phyloP scores from a whole-genome alignment of 2,888 invertebrate species.

The Eilema depressum region DNA sequence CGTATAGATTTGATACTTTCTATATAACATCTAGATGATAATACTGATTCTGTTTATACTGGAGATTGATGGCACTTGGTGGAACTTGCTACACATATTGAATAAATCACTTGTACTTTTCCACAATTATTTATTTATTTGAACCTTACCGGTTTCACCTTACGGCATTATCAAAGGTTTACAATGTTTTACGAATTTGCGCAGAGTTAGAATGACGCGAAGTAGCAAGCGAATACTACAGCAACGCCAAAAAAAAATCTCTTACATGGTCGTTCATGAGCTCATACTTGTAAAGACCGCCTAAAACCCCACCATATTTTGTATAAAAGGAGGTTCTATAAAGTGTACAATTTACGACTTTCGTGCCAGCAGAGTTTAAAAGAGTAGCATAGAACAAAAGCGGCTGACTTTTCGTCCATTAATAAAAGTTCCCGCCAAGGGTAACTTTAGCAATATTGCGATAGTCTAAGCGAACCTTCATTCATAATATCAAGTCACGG shows the following conservation, averaged over 20 bases:
- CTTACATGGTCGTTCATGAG: background rate
- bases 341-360: constrained; percentile 68
- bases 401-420: constrained; percentile 62
- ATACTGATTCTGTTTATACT: too few relatives aligned
- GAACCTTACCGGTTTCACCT: too few relatives aligned
- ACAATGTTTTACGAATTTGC: too few relatives aligned
- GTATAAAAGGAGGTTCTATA: constrained; percentile 49
- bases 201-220: background rate
- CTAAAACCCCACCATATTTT: constrained; percentile 10
- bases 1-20: too few relatives aligned
- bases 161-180: too few relatives aligned
- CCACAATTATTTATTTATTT: too few relatives aligned
- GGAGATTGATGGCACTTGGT: too few relatives aligned
- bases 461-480: constrained; percentile 65
- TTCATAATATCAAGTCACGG: constrained; percentile 58
- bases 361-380: constrained; percentile 62
- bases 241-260: background rate
- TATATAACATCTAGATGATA: too few relatives aligned
- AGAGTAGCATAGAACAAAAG: constrained; percentile 70
- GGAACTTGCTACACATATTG: too few relatives aligned
- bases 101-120: too few relatives aligned
- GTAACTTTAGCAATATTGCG: constrained; percentile 82
- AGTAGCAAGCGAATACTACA: background rate
- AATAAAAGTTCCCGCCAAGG: constrained; percentile 71
- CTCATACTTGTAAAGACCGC: constrained; percentile 17